Evolutionary conservation across 2,113 vertebrate species (phyloP).

Genomic region (Lasiurus borealis): DNA sequence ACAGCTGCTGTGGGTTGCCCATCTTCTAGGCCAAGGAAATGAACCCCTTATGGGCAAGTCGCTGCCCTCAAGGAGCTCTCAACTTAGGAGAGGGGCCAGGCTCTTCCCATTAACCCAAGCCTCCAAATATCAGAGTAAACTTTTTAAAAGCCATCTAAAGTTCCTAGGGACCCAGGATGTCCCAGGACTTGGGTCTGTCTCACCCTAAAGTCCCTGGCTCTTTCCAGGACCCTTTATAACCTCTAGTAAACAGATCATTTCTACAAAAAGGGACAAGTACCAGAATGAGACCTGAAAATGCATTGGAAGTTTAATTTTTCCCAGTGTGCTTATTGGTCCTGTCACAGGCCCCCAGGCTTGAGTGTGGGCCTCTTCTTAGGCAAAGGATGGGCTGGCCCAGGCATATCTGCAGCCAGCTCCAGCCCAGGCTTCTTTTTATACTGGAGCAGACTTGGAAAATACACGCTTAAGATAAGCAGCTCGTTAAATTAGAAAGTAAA

Average conservation of each 20-base stretch:
- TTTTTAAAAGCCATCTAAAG: neutral
- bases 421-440: neutral
- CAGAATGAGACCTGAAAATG: neutral
- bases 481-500: slow-evolving; percentile 13
- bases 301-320: neutral
- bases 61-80: neutral
- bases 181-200: neutral
- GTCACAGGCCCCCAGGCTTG: neutral
- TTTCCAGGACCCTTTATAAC: neutral
- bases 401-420: neutral
- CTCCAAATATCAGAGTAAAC: neutral
- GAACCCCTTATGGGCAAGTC: neutral
- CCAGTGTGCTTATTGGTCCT: neutral
- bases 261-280: neutral
- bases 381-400: neutral
- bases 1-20: neutral
- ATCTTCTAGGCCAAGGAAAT: neutral
- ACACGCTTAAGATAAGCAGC: neutral
- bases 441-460: neutral
- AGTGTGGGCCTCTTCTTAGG: neutral
- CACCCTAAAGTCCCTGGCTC: neutral
- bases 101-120: neutral
- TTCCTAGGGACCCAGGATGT: neutral
- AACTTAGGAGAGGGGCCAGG: neutral
- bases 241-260: neutral